Percentiles rank a stretch among this genome's conserved stretches.
These are phyloP conservation scores for Acanthosoma haemorrhoidale DNA, from an alignment of 2,888 invertebrate species.

Conservation along the genomic window DNA sequence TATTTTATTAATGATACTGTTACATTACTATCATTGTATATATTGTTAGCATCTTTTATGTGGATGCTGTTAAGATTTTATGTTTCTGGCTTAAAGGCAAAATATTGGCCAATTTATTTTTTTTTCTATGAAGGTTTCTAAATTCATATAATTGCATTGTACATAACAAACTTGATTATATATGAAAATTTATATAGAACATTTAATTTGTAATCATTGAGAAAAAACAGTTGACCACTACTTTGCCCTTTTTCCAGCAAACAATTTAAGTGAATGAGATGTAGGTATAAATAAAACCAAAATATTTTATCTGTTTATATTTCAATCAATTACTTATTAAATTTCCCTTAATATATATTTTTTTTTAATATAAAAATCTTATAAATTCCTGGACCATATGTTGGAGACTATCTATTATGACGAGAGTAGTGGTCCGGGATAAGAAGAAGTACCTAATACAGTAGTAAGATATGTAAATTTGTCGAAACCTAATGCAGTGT, in stretches of 20 bases:
- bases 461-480: no score
- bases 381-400: no score
- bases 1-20: constrained; percentile 36
- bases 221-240: not conserved
- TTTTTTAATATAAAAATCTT: no score
- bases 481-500: no score
- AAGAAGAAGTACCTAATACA: no score
- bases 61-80: constrained; percentile 31
- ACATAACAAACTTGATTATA: not conserved
- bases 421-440: no score
- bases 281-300: constrained; percentile 42
- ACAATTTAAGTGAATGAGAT: constrained; percentile 39
- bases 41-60: constrained; percentile 34
- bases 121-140: not conserved
- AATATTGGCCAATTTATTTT: constrained; percentile 22
- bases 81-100: constrained; percentile 31
- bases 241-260: constrained; percentile 27
- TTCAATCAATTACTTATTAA: no score
- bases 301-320: constrained; percentile 40
- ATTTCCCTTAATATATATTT: no score
- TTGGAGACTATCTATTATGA: no score
- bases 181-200: not conserved
- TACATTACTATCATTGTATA: constrained; percentile 32
- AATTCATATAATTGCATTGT: not conserved
- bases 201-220: not conserved